Evolutionary conservation across 2,797 vertebrate species (phyloP).

Genomic region (Sebastes aleutianus): DNA sequence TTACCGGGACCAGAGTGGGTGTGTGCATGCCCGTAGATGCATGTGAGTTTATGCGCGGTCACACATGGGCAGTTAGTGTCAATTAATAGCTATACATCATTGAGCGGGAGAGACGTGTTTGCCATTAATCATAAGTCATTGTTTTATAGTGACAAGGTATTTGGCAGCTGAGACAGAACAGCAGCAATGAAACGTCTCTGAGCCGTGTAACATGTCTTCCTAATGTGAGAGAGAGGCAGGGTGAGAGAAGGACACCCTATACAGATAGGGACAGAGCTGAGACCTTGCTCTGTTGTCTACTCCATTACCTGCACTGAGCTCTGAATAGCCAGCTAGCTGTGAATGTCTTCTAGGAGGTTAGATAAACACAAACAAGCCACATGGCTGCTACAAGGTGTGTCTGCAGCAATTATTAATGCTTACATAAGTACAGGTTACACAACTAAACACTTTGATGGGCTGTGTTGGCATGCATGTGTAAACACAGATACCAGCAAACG

Average conservation of each 20-base stretch:
- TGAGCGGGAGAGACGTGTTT: constrained; percentile 41
- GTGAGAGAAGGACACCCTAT: constrained; percentile 7
- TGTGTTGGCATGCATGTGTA: neutral
- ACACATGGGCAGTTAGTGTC: constrained; percentile 62
- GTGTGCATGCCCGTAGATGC: constrained; percentile 13
- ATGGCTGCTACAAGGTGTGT: neutral
- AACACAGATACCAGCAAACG: constrained; percentile 12
- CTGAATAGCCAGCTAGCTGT: neutral
- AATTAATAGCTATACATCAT: constrained; percentile 67
- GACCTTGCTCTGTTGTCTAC: neutral
- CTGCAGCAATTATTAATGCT: constrained; percentile 13
- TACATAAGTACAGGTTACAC: constrained; percentile 12
- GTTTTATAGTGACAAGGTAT: constrained; percentile 65
- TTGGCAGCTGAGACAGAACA: constrained; percentile 64
- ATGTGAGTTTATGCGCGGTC: constrained; percentile 46
- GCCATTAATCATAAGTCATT: constrained; percentile 71
- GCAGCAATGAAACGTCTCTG: constrained; percentile 53
- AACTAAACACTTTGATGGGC: constrained; percentile 18
- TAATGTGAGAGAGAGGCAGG: constrained; percentile 7
- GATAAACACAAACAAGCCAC: constrained; percentile 36
- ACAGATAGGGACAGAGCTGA: neutral
- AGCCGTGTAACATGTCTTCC: constrained; percentile 49
- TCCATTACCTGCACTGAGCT: neutral
- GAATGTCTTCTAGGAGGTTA: constrained; percentile 4
- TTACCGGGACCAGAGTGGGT: constrained; percentile 50